Base-by-base conservation (phyloP, 1,140 invertebrate species). In the Latrodectus geometricus region DNA sequence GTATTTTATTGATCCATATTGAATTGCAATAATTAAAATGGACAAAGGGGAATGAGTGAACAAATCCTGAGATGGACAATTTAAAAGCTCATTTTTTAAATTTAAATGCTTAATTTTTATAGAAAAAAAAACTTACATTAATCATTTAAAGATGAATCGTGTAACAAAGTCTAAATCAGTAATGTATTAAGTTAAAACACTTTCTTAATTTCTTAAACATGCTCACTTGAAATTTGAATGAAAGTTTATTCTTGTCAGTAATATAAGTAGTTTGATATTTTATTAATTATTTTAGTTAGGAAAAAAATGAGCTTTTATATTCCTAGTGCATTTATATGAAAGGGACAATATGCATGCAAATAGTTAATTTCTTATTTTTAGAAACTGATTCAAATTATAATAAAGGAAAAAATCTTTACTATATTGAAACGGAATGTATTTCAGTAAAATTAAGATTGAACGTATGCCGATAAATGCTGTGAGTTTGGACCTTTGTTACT, bases 391-490 rank as follows among this genome's bases (percentile, higher is more conserved):
- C 35, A 35, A 35, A 35, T 35, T 35, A 35, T 35, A 35, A 35
- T 35, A 35, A 35, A 5, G 35, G 5, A 35, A 35, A 35, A 35
- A 35, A 35, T 3, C 2, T 35, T 35, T 3, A 35, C 35, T 35
- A 35, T 35, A 35, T 35, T 35, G 35, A 35, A 35, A 35, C 5
- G 35, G 35, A 35, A 35, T 35, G 35, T 35, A 75, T 56, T 56
- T 23, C 21, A 77, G 52, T 14, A 52, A 15, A 54, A 80, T n/a
- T 20, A 15, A 70, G 23, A 74, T 23, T 70, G 66, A 69, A 54
- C 20, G 83, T 85, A 85, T 85, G 83, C 83, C 83, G 83, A 85
- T 69, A 35, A 35, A 9, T 48, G 48, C 17, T 69, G 21, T 72
- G 66, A 61, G 17, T 50, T 81, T 52, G 20, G 17, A 54, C 4